Evolutionary conservation across 37 sponge, comb jelly and placozoan genomes (phyloP).

Genomic region (Hexactinellida sp.): DNA sequence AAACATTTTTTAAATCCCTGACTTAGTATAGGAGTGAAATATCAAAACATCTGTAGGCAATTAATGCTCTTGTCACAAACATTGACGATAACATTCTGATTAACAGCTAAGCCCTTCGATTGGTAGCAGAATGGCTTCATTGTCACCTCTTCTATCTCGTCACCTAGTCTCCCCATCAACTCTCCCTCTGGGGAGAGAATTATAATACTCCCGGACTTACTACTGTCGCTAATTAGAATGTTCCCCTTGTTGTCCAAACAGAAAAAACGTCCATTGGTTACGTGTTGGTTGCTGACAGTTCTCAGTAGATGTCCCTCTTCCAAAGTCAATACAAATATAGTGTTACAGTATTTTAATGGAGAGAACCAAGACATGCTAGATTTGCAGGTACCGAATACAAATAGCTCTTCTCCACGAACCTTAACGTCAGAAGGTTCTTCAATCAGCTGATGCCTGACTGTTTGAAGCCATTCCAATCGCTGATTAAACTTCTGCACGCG

Average conservation of each 20-base stretch:
- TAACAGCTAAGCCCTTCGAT: background rate
- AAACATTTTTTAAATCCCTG: too few relatives aligned
- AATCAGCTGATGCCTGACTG: background rate
- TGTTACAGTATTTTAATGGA: background rate
- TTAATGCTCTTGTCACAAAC: background rate
- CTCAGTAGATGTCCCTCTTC: background rate
- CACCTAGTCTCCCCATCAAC: background rate
- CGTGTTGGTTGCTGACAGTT: background rate
- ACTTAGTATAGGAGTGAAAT: too few relatives aligned
- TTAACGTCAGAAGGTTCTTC: background rate
- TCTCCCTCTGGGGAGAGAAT: background rate
- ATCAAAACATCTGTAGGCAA: background rate
- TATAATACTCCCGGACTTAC: background rate
- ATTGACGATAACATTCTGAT: background rate
- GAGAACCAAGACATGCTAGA: background rate
- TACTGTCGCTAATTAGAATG: background rate
- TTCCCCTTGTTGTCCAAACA: background rate
- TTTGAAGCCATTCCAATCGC: background rate
- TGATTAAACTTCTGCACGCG: background rate
- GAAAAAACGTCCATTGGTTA: background rate
- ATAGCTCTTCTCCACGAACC: background rate
- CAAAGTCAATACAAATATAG: background rate
- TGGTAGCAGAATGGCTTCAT: background rate
- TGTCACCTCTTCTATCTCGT: background rate
- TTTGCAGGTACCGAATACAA: background rate